phyloP scores from a whole-genome alignment of 2,888 invertebrate species.

The Tryphoninae sp. region DNA sequence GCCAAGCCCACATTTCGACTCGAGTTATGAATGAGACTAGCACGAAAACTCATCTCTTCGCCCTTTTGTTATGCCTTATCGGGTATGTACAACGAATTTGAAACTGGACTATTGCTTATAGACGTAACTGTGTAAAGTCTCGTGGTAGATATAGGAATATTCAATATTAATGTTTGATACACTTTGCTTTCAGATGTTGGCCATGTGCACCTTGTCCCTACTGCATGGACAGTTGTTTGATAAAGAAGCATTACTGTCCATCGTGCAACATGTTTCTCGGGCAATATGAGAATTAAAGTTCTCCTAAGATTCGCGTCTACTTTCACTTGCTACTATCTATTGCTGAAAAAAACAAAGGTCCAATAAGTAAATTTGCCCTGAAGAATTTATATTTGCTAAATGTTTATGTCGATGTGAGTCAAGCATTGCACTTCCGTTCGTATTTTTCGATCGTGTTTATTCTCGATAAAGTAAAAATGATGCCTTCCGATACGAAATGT shows the following conservation, averaged over 20 bases:
- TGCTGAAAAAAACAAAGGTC: not conserved
- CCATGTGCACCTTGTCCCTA: conserved; percentile 82
- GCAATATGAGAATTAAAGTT: conserved; percentile 69
- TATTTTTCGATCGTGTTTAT: conserved; percentile 12
- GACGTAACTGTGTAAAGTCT: not conserved
- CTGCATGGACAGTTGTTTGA: conserved; percentile 81
- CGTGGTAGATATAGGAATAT: not conserved
- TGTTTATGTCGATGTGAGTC: not conserved
- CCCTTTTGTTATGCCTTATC: conserved; percentile 81
- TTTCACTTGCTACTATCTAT: too few species aligned
- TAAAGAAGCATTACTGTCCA: conserved; percentile 82
- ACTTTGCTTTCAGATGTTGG: conserved; percentile 77
- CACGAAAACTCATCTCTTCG: conserved; percentile 82
- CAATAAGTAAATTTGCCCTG: not conserved
- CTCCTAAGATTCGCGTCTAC: not conserved
- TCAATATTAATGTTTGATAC: not conserved
- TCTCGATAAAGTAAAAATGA: conserved; percentile 7
- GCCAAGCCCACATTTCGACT: conserved; percentile 80
- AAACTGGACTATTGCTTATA: not conserved
- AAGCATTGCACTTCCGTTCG: conserved; percentile 20
- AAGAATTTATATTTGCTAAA: conserved; percentile 20
- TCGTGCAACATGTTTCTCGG: conserved; percentile 81
- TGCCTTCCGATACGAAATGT: conserved; percentile 18
- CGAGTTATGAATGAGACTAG: conserved; percentile 79
- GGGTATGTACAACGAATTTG: conserved; percentile 76